Percentiles rank a stretch among this genome's conserved stretches.
Conservation (phyloP, 2,888 invertebrate species). For the Cephalotes varians region DNA sequence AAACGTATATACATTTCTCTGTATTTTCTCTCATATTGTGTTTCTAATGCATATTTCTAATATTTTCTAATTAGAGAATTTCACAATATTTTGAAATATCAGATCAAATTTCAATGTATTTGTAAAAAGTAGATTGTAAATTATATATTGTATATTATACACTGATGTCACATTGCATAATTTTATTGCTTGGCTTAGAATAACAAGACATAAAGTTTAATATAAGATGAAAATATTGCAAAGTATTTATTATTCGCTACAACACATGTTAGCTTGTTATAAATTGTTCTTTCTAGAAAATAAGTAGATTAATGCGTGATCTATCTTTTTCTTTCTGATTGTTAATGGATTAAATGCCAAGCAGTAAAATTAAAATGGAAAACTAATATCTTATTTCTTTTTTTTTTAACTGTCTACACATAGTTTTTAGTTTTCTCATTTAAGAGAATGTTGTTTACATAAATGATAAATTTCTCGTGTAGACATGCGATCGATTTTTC, state of each 20-base stretch:
- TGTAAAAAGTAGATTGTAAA: background rate
- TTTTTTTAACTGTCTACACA: background rate
- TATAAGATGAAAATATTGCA: background rate
- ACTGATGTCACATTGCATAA: background rate
- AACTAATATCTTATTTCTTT: background rate
- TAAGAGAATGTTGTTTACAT: background rate
- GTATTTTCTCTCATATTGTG: slow-evolving; percentile 6
- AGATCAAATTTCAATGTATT: slow-evolving; percentile 31
- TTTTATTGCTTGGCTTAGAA: slow-evolving; percentile 21
- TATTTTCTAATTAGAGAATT: slow-evolving; percentile 32
- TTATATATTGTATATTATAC: slow-evolving; percentile 3
- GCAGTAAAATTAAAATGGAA: background rate
- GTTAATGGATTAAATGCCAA: slow-evolving; percentile 14
- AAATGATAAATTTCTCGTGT: background rate
- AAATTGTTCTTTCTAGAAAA: background rate
- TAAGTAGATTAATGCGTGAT: background rate
- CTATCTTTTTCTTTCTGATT: background rate
- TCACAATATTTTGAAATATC: slow-evolving; percentile 32
- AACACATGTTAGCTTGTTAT: background rate
- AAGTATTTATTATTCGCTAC: background rate
- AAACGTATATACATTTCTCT: background rate
- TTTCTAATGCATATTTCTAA: slow-evolving; percentile 18
- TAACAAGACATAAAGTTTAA: background rate
- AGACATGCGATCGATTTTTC: slow-evolving; percentile 5
- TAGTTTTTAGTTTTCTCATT: background rate